A percentile compares a stretch with the other conserved stretches of the same genome.
These are phyloP conservation scores for Danio aesculapii DNA, from an alignment of 2,797 vertebrate species.

Conservation along the genomic window DNA sequence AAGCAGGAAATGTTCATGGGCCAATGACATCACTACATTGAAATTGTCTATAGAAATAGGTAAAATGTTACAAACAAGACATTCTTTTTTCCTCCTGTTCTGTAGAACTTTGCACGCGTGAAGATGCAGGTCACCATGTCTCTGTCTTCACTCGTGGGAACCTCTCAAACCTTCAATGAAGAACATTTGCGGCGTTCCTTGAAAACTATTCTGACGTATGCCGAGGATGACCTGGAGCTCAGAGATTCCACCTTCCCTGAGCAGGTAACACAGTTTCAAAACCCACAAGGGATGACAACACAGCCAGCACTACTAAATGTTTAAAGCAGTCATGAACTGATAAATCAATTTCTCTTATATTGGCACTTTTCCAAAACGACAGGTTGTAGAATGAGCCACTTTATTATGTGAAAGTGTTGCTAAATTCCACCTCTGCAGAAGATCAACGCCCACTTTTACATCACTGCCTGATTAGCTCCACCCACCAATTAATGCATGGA, in stretches of 20 bases:
- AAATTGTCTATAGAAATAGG: too few species aligned
- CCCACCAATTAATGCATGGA: too few species aligned
- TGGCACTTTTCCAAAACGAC: too few species aligned
- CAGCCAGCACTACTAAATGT: neutral
- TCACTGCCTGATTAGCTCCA: too few species aligned
- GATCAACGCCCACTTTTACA: too few species aligned
- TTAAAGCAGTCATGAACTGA: too few species aligned
- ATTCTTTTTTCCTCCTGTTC: neutral
- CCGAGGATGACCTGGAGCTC: slow-evolving; percentile 89
- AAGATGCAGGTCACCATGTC: slow-evolving; percentile 98
- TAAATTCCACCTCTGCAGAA: too few species aligned
- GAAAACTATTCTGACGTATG: slow-evolving; percentile 92
- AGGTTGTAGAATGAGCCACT: too few species aligned
- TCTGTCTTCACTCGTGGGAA: slow-evolving; percentile 90
- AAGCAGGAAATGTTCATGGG: too few species aligned
- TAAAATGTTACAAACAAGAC: neutral
- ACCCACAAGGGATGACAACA: neutral
- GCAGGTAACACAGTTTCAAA: slow-evolving; percentile 75
- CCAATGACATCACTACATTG: too few species aligned
- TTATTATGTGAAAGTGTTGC: too few species aligned
- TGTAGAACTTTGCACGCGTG: slow-evolving; percentile 92
- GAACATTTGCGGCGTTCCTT: slow-evolving; percentile 89
- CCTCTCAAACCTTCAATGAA: slow-evolving; percentile 88
- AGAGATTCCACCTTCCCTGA: slow-evolving; percentile 89
- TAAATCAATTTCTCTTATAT: too few species aligned